These are phyloP conservation scores for Hucho hucho DNA, from an alignment of 2,113 vertebrate species.

Conservation along the genomic window DNA sequence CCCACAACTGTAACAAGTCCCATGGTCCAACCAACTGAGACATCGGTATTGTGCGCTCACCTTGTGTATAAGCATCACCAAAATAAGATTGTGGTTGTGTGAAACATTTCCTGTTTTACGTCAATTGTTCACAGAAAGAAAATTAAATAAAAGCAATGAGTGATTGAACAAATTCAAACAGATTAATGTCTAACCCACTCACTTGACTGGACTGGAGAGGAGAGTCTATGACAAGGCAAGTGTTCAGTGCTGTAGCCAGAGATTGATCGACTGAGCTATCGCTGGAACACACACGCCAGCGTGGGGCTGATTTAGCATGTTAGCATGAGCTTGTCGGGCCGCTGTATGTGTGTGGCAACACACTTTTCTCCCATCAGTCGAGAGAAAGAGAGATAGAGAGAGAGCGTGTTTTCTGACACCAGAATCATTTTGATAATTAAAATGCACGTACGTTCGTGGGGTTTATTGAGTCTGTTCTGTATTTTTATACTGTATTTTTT, in stretches of 20 bases:
- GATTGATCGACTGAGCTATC: not conserved
- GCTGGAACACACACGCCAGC: not conserved
- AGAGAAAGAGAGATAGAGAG: not conserved
- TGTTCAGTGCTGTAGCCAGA: not conserved
- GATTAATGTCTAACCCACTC: no score
- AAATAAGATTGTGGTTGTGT: no score
- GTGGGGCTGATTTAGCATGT: constrained; percentile 1
- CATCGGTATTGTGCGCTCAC: no score
- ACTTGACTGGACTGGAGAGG: not conserved
- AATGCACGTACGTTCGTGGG: not conserved
- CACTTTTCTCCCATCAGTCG: not conserved
- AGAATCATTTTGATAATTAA: not conserved
- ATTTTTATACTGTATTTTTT: constrained; percentile 14
- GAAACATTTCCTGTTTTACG: no score
- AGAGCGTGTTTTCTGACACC: not conserved
- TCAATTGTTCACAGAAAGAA: not conserved
- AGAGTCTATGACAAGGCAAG: not conserved
- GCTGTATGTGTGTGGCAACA: constrained; percentile 10
- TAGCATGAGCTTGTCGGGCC: not conserved
- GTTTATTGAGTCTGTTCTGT: constrained; percentile 15
- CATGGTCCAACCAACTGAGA: no score
- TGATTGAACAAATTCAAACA: no score
- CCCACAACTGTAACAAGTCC: no score
- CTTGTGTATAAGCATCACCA: no score
- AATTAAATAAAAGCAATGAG: not conserved